Conservation (phyloP, 2,113 vertebrate species). For the Pyrgilauda ruficollis region DNA sequence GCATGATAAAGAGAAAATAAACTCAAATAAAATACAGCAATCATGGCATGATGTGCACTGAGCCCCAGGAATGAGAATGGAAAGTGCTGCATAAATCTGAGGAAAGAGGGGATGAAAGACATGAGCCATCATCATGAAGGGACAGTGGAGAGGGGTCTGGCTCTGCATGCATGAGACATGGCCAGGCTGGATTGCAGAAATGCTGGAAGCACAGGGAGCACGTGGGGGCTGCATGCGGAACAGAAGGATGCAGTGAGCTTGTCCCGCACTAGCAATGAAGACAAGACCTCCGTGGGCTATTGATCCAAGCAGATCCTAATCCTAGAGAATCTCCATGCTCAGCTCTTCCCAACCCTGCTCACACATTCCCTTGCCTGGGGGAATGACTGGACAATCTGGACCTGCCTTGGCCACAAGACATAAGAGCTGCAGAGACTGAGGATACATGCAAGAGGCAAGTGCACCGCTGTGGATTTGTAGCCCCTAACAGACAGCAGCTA, state of each 20-base stretch:
- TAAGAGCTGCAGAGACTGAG: neutral
- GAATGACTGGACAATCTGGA: neutral
- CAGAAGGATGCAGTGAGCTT: neutral
- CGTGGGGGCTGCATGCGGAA: neutral
- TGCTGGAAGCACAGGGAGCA: neutral
- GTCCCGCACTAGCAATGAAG: neutral
- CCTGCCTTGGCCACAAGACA: neutral
- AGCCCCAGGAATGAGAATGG: constrained; percentile 6
- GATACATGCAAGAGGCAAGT: neutral
- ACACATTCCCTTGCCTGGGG: neutral
- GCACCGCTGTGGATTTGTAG: neutral
- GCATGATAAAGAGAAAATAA: constrained; percentile 32
- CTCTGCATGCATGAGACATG: constrained; percentile 31
- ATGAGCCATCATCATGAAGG: neutral
- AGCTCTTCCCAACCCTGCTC: neutral
- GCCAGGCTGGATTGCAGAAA: neutral
- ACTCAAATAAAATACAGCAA: constrained; percentile 26
- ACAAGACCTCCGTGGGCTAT: neutral
- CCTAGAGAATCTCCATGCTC: neutral
- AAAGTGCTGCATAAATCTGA: constrained; percentile 2
- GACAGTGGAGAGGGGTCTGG: neutral
- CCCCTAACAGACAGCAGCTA: neutral
- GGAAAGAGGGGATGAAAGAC: neutral
- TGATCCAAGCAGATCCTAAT: neutral
- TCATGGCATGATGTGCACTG: neutral